Evolutionary conservation across 2,113 vertebrate species (phyloP).

Genomic region (Apistogramma diplotaenia): DNA sequence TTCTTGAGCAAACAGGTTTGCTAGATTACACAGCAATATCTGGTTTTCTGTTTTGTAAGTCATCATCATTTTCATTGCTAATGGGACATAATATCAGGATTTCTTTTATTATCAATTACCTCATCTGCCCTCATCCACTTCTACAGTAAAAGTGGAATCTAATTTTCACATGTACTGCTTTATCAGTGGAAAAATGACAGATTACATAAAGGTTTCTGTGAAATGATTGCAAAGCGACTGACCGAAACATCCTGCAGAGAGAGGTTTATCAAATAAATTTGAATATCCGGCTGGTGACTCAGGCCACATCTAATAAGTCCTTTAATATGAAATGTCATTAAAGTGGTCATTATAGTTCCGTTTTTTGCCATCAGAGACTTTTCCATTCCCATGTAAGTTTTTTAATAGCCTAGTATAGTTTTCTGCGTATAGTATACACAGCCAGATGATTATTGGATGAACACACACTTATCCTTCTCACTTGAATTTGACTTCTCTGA

Average conservation of each 20-base stretch:
- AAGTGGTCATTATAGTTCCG: neutral
- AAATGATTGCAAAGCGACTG: neutral
- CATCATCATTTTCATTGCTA: neutral
- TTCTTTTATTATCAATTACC: neutral
- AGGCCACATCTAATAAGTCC: neutral
- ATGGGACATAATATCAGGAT: neutral
- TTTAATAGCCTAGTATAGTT: too few species aligned
- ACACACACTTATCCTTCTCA: neutral
- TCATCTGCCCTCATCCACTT: neutral
- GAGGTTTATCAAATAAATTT: neutral
- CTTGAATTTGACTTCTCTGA: constrained; percentile 1
- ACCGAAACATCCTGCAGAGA: neutral
- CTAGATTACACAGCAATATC: neutral
- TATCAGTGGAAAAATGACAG: neutral
- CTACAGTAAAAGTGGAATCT: neutral
- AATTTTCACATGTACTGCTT: neutral
- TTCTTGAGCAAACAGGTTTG: neutral
- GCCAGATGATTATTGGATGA: neutral
- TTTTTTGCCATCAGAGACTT: neutral
- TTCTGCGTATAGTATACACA: too few species aligned
- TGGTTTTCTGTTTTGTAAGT: neutral
- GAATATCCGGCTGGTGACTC: neutral
- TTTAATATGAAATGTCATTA: neutral
- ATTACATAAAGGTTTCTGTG: neutral
- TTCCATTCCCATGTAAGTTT: neutral